Percentiles rank a stretch among this genome's conserved stretches.
Evolutionary conservation across 2,888 invertebrate species (phyloP).

Genomic region (Serrognathus titanus): DNA sequence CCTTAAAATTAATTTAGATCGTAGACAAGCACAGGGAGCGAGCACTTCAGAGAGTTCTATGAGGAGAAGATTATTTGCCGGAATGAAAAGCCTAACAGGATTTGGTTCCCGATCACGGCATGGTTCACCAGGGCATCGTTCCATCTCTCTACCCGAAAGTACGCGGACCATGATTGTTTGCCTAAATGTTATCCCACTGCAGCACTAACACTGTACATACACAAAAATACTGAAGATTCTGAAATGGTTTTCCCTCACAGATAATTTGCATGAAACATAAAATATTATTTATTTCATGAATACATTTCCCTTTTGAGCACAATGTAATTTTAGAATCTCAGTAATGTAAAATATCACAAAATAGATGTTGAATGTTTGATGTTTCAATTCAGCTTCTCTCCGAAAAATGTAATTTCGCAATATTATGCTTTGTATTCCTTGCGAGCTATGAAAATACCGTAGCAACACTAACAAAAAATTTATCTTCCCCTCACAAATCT

Average conservation of each 20-base stretch:
- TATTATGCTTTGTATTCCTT: no score
- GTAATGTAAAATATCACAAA: constrained; percentile 3
- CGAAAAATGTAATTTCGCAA: not conserved
- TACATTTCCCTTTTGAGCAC: not conserved
- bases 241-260: not conserved
- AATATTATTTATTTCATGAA: no score
- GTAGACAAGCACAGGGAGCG: constrained; percentile 26
- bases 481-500: no score
- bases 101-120: constrained; percentile 67
- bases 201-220: not conserved
- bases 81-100: constrained; percentile 75
- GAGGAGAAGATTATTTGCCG: constrained; percentile 74
- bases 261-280: no score
- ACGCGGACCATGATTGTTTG: constrained; percentile 46
- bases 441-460: no score
- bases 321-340: constrained; percentile 10
- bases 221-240: not conserved
- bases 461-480: no score
- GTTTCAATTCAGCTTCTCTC: not conserved
- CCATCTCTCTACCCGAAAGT: constrained; percentile 86
- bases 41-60: constrained; percentile 54
- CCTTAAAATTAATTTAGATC: constrained; percentile 25
- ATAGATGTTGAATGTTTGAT: constrained; percentile 11
- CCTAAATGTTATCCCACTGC: not conserved
- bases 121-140: constrained; percentile 73